Evolutionary conservation across 2,888 invertebrate genomes (phyloP), one percentile per base, ranked within the genome.

Genomic region (Lasioglossum villosulum): DNA sequence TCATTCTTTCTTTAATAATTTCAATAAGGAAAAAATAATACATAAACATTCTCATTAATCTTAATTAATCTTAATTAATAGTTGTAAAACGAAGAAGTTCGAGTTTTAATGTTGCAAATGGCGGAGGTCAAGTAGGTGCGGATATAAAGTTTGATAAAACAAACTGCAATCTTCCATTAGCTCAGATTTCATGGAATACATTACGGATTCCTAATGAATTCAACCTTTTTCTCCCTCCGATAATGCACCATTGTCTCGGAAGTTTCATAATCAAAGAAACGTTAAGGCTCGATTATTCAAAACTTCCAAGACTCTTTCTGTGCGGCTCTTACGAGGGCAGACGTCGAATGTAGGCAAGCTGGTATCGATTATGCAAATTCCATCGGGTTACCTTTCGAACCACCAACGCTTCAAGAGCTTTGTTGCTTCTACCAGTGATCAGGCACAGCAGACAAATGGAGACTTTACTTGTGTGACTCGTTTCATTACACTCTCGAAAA

Each of bases 281-380:
- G 16, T 23, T 16, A 23, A 37, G 16, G 56, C 34, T 45, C 30
- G 42, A 75, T 45, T 75, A 45, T 79, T 75, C 68, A 34, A 74
- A 37, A 66, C 68, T 27, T 10, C 72, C 2, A 45, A 59, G 63
- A 45, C 27, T 63, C 42, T 34, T 79, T 39, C 42, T 19, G 45
- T 23, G 37, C 16, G 70, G 27, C 23, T 14, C 34, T 72, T 45
- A 34, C 59, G 72, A 70, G n/a, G 39, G 2, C 42, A 42, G 71
- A 66, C 70, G 39, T 37, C 45, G 74, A 75, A 74, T 74, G 70
- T 37, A 73, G 48, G 63, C 73, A 52, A 73, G 34, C 73, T 34
- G 48, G 52, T 81, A 86, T 84, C 63, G 71, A 78, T 75, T 84
- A 84, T 87, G 66, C 27, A 83, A 73, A 88, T 82, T 74, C 39